A percentile compares a stretch with the other conserved stretches of the same genome.
These are phyloP conservation scores for Baronia brevicornis DNA, from an alignment of 2,888 invertebrate species.

Conservation along the genomic window DNA sequence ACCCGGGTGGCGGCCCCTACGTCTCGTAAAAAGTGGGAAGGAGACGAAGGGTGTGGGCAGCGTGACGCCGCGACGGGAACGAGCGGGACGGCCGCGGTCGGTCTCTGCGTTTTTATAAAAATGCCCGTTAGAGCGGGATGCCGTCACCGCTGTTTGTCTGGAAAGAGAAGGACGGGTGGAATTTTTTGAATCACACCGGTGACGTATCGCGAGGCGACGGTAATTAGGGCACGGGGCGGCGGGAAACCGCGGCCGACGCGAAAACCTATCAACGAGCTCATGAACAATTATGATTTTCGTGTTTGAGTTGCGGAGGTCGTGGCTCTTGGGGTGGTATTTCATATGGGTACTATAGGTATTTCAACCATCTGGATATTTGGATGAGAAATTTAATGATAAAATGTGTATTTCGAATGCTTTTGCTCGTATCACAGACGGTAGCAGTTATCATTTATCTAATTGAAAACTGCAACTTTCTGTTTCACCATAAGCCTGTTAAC, in stretches of 20 bases:
- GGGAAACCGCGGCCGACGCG: constrained; percentile 70
- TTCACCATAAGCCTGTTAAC: too few species aligned
- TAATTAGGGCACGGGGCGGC: constrained; percentile 75
- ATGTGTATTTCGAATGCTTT: constrained; percentile 22
- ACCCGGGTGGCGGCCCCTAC: constrained; percentile 69
- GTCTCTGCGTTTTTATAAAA: constrained; percentile 76
- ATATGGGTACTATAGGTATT: constrained; percentile 55
- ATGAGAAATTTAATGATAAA: constrained; percentile 34
- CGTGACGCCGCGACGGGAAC: constrained; percentile 58
- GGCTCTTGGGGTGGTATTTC: constrained; percentile 53
- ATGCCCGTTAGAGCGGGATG: constrained; percentile 62
- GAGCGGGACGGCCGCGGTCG: constrained; percentile 70
- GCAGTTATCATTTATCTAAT: too few species aligned
- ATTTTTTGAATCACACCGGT: constrained; percentile 72
- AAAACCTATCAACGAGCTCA: constrained; percentile 75
- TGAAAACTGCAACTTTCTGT: too few species aligned
- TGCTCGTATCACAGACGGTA: constrained; percentile 9
- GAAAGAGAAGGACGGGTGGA: constrained; percentile 65
- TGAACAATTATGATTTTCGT: constrained; percentile 74
- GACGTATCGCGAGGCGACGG: constrained; percentile 70
- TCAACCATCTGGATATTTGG: constrained; percentile 34
- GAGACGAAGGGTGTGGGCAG: constrained; percentile 71
- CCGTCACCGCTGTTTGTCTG: constrained; percentile 30
- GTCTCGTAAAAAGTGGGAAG: constrained; percentile 77
- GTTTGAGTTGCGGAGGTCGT: constrained; percentile 41